Base-by-base conservation (phyloP, 2,797 vertebrate genomes). In the Chelon labrosus region DNA sequence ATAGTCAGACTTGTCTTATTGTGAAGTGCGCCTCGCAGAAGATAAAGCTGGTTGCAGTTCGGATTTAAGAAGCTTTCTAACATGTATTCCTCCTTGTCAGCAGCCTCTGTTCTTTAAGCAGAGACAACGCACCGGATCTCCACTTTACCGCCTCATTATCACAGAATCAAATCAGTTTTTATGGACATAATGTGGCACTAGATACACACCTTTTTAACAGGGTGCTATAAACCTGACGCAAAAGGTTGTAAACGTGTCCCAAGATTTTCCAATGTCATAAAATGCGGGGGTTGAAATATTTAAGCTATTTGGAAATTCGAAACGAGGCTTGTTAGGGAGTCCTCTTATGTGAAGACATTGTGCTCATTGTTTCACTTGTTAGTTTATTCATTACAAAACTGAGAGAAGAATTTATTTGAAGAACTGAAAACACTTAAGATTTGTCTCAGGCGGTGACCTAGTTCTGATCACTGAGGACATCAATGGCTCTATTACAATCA, bases 151-250 rank as follows among this genome's bases (percentile, higher is more conserved):
- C 41, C 42, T 41, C 68, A 67, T 65, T 73, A 68, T 82, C 17
- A 25, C 14, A 54, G 51, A 41, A 60, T 44, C 54, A 84, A 64
- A 51, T 25, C 55, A 49, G 16, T 46, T 60, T 41, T n/a, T 53
- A 35, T 22, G 42, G 51, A 14, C 19, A 49, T 47, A 35, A 66
- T 47, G 19, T 55, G 50, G 51, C 2, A 25, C 25, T 8, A 50
- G 10, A 39, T 31, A 70, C 71, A 85, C 75, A 53, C 72, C 65
- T 83, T 13, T 64, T 61, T 73, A 57, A 83, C 64, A 16, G 62
- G 68, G 13, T n/a, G 46, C 55, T 39, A 42, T 67, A 76, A 71
- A 77, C 31, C 0, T 4, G 11, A 0, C 12, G 14, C 5, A 6
- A 53, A 53, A 9, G 8, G 47, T 39, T 2, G 65, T 49, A 46